phyloP scores from a whole-genome alignment of 2,113 vertebrate species.

The Verasper variegatus region DNA sequence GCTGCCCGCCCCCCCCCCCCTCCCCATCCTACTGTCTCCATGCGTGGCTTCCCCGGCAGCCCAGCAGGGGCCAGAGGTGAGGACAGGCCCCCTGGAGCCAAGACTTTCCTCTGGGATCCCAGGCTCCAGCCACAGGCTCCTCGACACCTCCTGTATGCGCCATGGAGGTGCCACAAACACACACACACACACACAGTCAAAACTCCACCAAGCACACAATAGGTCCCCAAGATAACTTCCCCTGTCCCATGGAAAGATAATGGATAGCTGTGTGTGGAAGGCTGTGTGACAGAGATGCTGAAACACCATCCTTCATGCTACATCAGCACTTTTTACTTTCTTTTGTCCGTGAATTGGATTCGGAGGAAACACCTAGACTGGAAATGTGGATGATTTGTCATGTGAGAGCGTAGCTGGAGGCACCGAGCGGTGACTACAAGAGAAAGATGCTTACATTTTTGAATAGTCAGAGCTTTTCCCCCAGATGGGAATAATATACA shows the following conservation, averaged over 20 bases:
- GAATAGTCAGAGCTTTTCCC: not conserved
- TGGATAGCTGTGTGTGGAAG: conserved; percentile 66
- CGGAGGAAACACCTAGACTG: conserved; percentile 71
- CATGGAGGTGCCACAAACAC: conserved; percentile 57
- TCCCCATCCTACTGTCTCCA: conserved; percentile 71
- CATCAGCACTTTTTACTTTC: conserved; percentile 78
- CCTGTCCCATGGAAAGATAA: conserved; percentile 74
- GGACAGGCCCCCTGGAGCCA: conserved; percentile 88
- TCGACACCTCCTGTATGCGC: conserved; percentile 85
- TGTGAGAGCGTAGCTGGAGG: conserved; percentile 51
- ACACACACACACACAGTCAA: conserved; percentile 41
- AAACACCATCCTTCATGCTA: conserved; percentile 64
- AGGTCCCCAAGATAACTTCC: conserved; percentile 78
- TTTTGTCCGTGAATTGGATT: conserved; percentile 71
- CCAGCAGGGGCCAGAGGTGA: conserved; percentile 65
- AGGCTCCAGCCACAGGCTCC: conserved; percentile 71
- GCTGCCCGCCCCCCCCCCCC: conserved; percentile 17
- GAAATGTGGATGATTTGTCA: conserved; percentile 74
- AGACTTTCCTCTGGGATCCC: conserved; percentile 85
- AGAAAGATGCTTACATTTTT: conserved; percentile 23
- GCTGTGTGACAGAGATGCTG: conserved; percentile 67
- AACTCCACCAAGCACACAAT: conserved; percentile 74
- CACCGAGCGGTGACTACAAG: conserved; percentile 41
- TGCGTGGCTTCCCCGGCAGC: conserved; percentile 66
- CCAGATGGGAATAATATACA: conserved; percentile 7